These are phyloP conservation scores for Machimus rusticus DNA, from an alignment of 2,888 invertebrate species.

Conservation along the genomic window DNA sequence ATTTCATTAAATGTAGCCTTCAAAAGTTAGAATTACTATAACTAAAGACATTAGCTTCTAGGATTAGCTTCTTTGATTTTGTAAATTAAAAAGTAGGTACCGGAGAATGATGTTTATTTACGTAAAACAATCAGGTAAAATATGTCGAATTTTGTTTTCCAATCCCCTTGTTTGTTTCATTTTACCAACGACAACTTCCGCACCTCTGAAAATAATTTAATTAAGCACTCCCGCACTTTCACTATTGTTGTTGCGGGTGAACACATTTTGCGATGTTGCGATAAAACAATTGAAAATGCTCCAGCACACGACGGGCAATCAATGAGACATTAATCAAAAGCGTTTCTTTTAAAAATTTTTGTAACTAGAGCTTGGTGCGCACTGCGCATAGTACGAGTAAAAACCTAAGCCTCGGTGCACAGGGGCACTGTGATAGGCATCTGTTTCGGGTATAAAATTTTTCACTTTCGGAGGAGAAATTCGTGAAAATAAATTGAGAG, in stretches of 20 bases:
- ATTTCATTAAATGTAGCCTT: no score
- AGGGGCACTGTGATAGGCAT: neutral
- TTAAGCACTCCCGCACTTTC: neutral
- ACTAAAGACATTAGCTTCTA: no score
- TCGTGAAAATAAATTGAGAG: constrained; percentile 14
- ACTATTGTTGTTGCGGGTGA: neutral
- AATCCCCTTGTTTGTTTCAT: neutral
- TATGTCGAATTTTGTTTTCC: neutral
- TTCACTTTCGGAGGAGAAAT: constrained; percentile 19
- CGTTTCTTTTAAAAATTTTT: neutral
- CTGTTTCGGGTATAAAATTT: neutral
- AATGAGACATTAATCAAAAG: neutral
- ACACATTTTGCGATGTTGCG: neutral
- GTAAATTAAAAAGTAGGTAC: no score
- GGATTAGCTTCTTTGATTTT: no score
- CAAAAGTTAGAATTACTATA: no score
- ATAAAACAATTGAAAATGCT: neutral
- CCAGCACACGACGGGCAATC: neutral
- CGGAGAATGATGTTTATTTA: neutral
- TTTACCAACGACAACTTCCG: neutral
- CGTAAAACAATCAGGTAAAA: neutral
- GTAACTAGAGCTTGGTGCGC: neutral
- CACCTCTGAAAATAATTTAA: neutral
- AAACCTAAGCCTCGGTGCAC: neutral
- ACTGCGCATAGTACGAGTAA: neutral